Evolutionary conservation across 1,140 invertebrate species (phyloP).

Genomic region (Hylaeus volcanicus): DNA sequence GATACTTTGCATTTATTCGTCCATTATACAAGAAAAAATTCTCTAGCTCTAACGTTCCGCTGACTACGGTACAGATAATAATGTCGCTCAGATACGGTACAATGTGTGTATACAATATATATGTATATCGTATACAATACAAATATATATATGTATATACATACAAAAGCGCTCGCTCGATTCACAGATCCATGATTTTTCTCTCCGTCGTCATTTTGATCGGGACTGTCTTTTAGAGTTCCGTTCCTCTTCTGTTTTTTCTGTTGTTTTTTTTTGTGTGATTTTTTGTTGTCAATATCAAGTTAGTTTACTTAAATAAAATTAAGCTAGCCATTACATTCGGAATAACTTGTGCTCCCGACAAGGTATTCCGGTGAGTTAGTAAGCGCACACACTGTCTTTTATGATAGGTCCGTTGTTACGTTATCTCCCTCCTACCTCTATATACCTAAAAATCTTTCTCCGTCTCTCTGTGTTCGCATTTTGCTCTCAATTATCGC

Average conservation of each 20-base stretch:
- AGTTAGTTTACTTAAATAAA: slow-evolving; percentile 68
- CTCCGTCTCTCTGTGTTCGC: slow-evolving; percentile 31
- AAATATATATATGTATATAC: slow-evolving; percentile 62
- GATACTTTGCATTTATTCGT: slow-evolving; percentile 75
- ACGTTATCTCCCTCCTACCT: slow-evolving; percentile 43
- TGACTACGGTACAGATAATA: slow-evolving; percentile 69
- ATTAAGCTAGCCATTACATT: slow-evolving; percentile 67
- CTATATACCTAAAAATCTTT: slow-evolving; percentile 38
- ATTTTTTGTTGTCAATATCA: slow-evolving; percentile 47
- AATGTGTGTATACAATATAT: slow-evolving; percentile 76
- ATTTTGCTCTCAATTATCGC: slow-evolving; percentile 15
- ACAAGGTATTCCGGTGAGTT: slow-evolving; percentile 60
- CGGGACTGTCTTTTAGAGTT: slow-evolving; percentile 66
- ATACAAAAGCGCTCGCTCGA: slow-evolving; percentile 74
- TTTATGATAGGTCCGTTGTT: slow-evolving; percentile 72
- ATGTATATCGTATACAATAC: slow-evolving; percentile 40
- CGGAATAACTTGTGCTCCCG: slow-evolving; percentile 36
- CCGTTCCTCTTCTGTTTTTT: slow-evolving; percentile 40
- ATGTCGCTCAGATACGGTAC: slow-evolving; percentile 67
- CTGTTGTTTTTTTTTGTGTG: slow-evolving; percentile 11
- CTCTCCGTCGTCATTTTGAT: slow-evolving; percentile 59
- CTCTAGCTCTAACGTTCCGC: slow-evolving; percentile 70
- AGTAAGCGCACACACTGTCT: slow-evolving; percentile 76
- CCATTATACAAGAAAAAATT: slow-evolving; percentile 73
- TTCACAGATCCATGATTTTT: slow-evolving; percentile 63